Evolutionary conservation across 2,797 vertebrate species (phyloP), one percentile per base, ranked within the genome.

Genomic region (Microhierax caerulescens): DNA sequence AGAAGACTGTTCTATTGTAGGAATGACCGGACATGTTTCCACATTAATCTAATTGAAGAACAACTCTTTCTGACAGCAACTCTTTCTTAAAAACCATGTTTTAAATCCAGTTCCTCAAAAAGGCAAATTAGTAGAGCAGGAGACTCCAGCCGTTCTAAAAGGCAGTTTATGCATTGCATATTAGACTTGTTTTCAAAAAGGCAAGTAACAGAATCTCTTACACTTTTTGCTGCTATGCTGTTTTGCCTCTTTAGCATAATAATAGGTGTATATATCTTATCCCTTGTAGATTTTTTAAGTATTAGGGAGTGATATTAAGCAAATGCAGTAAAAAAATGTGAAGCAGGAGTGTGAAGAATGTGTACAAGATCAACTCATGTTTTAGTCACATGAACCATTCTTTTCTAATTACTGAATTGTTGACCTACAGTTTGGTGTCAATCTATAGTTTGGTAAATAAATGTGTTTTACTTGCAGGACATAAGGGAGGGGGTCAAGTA

Each of bases 91-190:
- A 88, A 75, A 10, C 24, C n/a, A 5, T 50, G 47, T 80, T 51
- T 93, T 78, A 87, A 84, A 93, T 88, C 54, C 68, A 79, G n/a
- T 69, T 76, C 47, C 41, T 93, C 60, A 87, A 87, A 84, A 88
- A 90, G 81, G 28, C 92, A 89, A 89, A 85, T 76, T 65, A 92
- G 88, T 69, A 65, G 81, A 92, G 88, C 80, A 78, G 61, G 85
- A 94, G 76, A 34, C 54, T 64, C 32, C 6, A 30, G 80, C 91
- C 73, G 50, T n/a, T 80, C 68, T n/a, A 53, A 65, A 75, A 73
- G 45, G 68, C 59, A 56, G n/a, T 30, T 86, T 47, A 53, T 0
- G 3, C 28, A 16, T 3, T 39, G 41, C 28, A 18, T 22, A 11
- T 7, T 43, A 82, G 22, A 50, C 36, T 37, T 84, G 47, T 74